Conservation (phyloP, 1,140 invertebrate species). For the Pentalonia nigronervosa region DNA sequence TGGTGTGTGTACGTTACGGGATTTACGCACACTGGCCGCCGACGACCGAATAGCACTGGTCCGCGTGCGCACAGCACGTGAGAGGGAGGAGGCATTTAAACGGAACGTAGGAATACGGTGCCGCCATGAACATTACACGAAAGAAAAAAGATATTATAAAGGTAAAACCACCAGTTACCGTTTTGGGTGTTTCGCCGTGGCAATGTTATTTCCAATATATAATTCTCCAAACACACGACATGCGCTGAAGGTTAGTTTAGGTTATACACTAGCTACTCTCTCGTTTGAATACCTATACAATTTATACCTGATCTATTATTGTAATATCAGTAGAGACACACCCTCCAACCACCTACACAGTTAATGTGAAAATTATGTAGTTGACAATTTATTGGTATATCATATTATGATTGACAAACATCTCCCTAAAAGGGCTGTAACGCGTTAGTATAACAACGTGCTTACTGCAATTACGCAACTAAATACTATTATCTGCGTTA, state of each 20-base stretch:
- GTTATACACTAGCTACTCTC: not conserved
- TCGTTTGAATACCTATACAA: not conserved
- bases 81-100: not conserved
- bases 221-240: not conserved
- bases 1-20: not conserved
- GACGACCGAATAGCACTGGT: not conserved
- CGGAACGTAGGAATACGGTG: not conserved
- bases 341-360: not conserved
- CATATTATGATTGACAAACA: not conserved
- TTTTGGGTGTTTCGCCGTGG: not conserved
- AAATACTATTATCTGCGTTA: no score
- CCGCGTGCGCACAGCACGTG: not conserved
- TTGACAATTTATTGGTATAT: not conserved
- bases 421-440: no score
- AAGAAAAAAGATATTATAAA: not conserved
- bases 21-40: not conserved
- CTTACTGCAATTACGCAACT: no score
- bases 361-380: not conserved
- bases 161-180: not conserved
- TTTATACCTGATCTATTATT: not conserved
- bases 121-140: not conserved
- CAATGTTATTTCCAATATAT: not conserved
- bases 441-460: no score
- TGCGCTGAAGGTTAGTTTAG: not conserved
- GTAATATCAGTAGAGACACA: not conserved